Evolutionary conservation across 2,888 invertebrate species (phyloP).

Genomic region (Rhingia rostrata): DNA sequence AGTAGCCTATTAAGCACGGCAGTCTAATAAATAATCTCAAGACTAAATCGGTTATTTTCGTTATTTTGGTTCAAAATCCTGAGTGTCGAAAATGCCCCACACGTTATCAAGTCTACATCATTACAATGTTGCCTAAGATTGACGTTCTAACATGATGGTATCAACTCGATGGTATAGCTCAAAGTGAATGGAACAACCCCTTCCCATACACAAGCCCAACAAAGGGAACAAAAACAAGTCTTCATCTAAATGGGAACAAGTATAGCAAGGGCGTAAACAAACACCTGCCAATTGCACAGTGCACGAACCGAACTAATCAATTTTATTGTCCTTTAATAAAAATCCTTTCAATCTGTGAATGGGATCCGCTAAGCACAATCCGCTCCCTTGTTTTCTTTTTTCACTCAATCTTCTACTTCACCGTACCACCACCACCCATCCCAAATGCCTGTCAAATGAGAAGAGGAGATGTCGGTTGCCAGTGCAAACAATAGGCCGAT

Average conservation of each 20-base stretch:
- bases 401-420: constrained; percentile 49
- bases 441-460: constrained; percentile 8
- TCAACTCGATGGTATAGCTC: background rate
- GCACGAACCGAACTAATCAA: constrained; percentile 74
- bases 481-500: constrained; percentile 58
- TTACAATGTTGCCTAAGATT: no score
- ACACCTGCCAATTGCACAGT: constrained; percentile 75
- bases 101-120: no score
- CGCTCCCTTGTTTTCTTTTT: constrained; percentile 44
- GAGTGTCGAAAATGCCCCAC: no score
- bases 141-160: no score
- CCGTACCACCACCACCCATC: background rate
- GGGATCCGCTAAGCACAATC: constrained; percentile 26
- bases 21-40: no score
- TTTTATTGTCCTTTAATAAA: constrained; percentile 66
- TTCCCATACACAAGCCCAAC: background rate
- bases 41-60: no score
- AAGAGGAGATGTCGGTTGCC: constrained; percentile 7
- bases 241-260: constrained; percentile 1
- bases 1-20: no score
- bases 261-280: constrained; percentile 69
- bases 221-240: background rate
- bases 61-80: no score
- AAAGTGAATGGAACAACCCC: constrained; percentile 18
- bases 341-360: constrained; percentile 46